phyloP scores from a whole-genome alignment of 2,888 invertebrate species.

The Disparrhopalites patrizii region DNA sequence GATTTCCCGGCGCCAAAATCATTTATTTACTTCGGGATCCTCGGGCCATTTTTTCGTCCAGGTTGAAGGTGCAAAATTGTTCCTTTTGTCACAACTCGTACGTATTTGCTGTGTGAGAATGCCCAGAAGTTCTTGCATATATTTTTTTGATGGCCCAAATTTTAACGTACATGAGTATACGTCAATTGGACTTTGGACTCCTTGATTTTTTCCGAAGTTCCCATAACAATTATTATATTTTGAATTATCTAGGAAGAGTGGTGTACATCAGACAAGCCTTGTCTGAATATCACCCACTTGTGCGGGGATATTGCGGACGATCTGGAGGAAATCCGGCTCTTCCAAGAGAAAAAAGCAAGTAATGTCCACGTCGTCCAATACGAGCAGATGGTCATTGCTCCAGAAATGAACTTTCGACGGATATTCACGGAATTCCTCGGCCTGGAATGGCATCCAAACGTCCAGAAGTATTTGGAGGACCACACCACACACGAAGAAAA shows the following conservation, averaged over 20 bases:
- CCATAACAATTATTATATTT: not conserved
- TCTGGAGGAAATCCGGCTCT: not conserved
- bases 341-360: not conserved
- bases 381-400: conserved; percentile 4
- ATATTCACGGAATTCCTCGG: conserved; percentile 1
- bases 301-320: conserved; percentile 4
- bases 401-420: not conserved
- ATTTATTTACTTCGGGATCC: conserved; percentile 22
- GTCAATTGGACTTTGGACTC: too few species aligned
- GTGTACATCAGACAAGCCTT: not conserved
- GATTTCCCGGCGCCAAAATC: not conserved
- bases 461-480: not conserved
- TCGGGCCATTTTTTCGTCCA: conserved; percentile 1
- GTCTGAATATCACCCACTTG: not conserved
- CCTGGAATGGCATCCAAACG: conserved; percentile 4
- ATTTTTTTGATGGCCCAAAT: not conserved
- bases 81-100: not conserved
- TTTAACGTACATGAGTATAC: too few species aligned
- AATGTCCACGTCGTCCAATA: conserved; percentile 12
- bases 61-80: conserved; percentile 15
- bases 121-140: too few species aligned
- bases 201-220: not conserved
- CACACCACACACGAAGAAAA: not conserved
- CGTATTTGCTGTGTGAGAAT: not conserved
- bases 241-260: not conserved